Evolutionary conservation across 1,140 invertebrate species (phyloP).

Genomic region (Dreissena polymorpha): DNA sequence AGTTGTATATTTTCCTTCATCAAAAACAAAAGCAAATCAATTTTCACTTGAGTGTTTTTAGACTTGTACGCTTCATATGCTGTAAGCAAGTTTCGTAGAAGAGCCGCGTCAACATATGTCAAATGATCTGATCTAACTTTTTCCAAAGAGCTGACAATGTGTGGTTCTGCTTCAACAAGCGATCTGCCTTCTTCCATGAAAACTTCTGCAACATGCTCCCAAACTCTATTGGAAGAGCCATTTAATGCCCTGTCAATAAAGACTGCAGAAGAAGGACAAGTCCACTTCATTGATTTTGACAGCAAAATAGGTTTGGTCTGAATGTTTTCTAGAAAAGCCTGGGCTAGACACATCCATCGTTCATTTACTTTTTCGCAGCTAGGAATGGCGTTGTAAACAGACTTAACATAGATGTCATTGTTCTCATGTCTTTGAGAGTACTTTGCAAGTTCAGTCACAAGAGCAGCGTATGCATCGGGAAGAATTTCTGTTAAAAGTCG

Average conservation of each 20-base stretch:
- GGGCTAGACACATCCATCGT: conserved; percentile 7
- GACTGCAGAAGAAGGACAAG: not conserved
- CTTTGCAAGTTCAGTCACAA: conserved; percentile 18
- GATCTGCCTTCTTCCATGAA: not conserved
- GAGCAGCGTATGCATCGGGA: conserved; percentile 46
- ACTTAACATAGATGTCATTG: not conserved
- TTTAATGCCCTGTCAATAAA: not conserved
- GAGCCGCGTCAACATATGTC: not conserved
- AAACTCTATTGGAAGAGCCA: not conserved
- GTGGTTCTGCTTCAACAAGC: not conserved
- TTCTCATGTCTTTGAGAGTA: not conserved
- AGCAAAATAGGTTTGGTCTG: not conserved
- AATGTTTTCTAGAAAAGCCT: not conserved
- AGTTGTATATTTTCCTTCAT: not conserved
- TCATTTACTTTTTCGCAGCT: not conserved
- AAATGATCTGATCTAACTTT: not conserved
- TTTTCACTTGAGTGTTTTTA: not conserved
- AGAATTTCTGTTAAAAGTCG: conserved; percentile 59
- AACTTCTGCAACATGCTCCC: conserved; percentile 1
- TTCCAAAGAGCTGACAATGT: not conserved
- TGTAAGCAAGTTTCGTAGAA: not conserved
- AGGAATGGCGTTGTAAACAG: conserved; percentile 13
- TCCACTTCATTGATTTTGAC: not conserved
- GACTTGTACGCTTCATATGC: not conserved
- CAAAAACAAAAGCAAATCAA: not conserved